Conservation (phyloP, 2,113 vertebrate genomes). For the Antennarius striatus region DNA sequence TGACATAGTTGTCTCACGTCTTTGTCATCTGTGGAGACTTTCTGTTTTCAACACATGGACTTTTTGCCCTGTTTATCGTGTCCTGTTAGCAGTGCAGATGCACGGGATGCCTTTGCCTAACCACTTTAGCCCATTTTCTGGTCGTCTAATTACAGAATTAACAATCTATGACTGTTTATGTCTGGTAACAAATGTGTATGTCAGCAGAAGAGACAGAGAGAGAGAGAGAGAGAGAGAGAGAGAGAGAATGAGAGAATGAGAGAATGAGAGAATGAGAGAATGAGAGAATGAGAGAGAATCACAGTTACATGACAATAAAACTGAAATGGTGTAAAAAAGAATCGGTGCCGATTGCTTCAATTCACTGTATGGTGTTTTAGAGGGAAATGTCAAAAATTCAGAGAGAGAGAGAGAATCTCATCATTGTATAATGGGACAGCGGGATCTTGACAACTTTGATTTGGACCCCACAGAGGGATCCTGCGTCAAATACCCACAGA, state of each 20-base stretch:
- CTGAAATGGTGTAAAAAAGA: no score
- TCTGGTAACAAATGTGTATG: slow-evolving; percentile 17
- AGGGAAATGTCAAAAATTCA: slow-evolving; percentile 12
- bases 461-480: slow-evolving; percentile 57
- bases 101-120: slow-evolving; percentile 52
- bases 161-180: slow-evolving; percentile 10
- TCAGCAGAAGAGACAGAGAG: no score
- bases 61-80: slow-evolving; percentile 41
- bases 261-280: no score
- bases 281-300: no score
- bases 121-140: slow-evolving; percentile 67
- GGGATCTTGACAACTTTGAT: slow-evolving; percentile 75
- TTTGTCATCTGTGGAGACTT: neutral
- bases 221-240: no score
- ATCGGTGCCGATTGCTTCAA: slow-evolving; percentile 40
- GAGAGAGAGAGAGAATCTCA: slow-evolving; percentile 17
- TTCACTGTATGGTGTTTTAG: slow-evolving; percentile 10
- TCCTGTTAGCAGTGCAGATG: slow-evolving; percentile 65
- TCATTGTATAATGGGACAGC: slow-evolving; percentile 69
- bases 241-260: no score
- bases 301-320: no score
- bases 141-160: slow-evolving; percentile 52
- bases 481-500: slow-evolving; percentile 49
- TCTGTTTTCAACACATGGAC: neutral
- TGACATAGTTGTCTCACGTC: neutral